A percentile compares a stretch with the other conserved stretches of the same genome.
These are phyloP conservation scores for Antennarius maculatus DNA, from an alignment of 2,797 vertebrate genomes.

Conservation along the genomic window DNA sequence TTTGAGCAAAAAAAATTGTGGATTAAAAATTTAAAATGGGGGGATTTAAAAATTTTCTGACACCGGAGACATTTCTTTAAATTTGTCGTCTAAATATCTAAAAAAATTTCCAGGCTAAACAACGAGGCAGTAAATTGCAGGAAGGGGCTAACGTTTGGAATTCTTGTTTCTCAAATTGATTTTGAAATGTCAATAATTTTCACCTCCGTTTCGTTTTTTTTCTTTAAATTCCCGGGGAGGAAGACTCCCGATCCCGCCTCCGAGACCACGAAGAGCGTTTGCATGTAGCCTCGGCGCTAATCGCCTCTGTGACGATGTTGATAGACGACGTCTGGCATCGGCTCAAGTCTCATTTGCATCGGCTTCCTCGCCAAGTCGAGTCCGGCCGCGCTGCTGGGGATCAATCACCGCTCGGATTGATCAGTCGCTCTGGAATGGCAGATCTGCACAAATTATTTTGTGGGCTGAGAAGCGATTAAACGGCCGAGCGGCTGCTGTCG, in stretches of 20 bases:
- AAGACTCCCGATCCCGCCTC: conserved; percentile 1
- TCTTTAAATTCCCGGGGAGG: no score
- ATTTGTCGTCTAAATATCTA: background rate
- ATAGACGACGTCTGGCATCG: conserved; percentile 67
- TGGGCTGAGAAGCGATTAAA: conserved; percentile 70
- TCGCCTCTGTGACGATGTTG: conserved; percentile 62
- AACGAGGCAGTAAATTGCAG: no score
- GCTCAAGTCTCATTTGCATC: conserved; percentile 72
- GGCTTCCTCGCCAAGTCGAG: conserved; percentile 65
- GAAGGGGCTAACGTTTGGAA: background rate
- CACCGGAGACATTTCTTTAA: background rate
- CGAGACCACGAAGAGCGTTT: conserved; percentile 12
- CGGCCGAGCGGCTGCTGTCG: conserved; percentile 52
- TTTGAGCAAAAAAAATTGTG: no score
- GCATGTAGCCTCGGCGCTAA: conserved; percentile 57
- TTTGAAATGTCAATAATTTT: no score
- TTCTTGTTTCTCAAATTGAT: background rate
- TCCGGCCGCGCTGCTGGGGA: conserved; percentile 51
- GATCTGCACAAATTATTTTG: conserved; percentile 74
- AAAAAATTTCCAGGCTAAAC: no score
- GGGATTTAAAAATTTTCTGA: no score
- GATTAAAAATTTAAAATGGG: no score
- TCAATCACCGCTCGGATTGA: conserved; percentile 67
- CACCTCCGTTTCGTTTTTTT: no score
- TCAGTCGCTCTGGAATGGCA: conserved; percentile 68